Evolutionary conservation across 2,113 vertebrate genomes (phyloP).

Genomic region (Paradoxurus hermaphroditus): DNA sequence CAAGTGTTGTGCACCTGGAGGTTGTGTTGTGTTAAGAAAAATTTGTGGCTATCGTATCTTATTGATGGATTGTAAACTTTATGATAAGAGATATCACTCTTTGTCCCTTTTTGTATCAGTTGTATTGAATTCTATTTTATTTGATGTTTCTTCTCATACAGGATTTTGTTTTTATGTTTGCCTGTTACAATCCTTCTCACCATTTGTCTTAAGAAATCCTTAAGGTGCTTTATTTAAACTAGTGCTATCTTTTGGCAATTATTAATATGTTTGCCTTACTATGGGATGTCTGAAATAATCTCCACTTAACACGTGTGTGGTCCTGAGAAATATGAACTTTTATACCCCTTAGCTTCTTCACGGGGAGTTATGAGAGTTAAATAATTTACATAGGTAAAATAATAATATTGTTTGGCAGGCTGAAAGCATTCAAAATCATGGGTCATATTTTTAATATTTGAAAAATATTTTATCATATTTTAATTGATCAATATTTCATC

Average conservation of each 20-base stretch:
- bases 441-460: background rate
- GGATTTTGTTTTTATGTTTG: background rate
- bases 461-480: background rate
- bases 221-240: background rate
- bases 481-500: background rate
- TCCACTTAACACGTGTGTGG: background rate
- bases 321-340: background rate
- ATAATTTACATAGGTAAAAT: background rate
- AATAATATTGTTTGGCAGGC: background rate
- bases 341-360: background rate
- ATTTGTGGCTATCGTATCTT: background rate
- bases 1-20: background rate
- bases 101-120: background rate
- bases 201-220: background rate
- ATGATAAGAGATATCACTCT: background rate
- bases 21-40: background rate
- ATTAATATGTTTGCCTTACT: background rate
- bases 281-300: background rate
- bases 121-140: background rate
- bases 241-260: background rate
- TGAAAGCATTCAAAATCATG: background rate
- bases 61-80: background rate
- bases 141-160: background rate
- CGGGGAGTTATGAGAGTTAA: background rate
- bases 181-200: background rate